Base-by-base conservation (phyloP, 1,140 invertebrate genomes). In the Scaptomyza montana region DNA sequence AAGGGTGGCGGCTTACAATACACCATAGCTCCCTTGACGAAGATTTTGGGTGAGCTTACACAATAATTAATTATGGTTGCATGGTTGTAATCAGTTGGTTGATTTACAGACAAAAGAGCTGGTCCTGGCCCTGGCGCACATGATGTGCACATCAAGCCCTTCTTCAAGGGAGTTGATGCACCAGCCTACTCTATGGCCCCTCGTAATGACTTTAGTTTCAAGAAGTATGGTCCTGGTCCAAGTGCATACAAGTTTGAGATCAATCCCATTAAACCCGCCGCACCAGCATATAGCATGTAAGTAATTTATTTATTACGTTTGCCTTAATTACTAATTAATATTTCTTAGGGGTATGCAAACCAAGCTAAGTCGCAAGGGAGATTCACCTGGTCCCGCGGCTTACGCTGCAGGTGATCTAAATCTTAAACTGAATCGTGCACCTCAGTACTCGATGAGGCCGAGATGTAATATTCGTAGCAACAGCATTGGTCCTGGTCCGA, bases 121-220 rank as follows among this genome's bases (percentile, higher is more conserved):
- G 70, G 85, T 12, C 94, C 94, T 4, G 94, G 94, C 0, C 94
- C 94, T 1, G 94, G 93, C 5, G 92, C 93, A 8, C 93, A 94
- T 75, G 91, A 92, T 54, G 92, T 93, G 1, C 93, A 94, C 67
- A 78, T 90, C 25, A 92, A 90, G 39, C 93, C 93, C 1, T 91
- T 91, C 33, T 93, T 93, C 74, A 93, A 92, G 50, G 92, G 92
- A 9, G 90, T 85, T 1, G 89, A 92, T 71, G 90, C 94, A 6
- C 93, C 94, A 2, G 90, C 90, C 0, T 94, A 94, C 80, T 93
- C 93, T 0, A 93, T 95, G 90, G 93, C 93, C 7, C 90, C 92
- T 3, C 92, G 94, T 6, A 92, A 92, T 9, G 90, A 92, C n/a
- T 90, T 81, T 41, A 63, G 47, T n/a, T 80, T 86, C 19, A 92